Evolutionary conservation across 2,888 invertebrate species (phyloP).

Genomic region (Lysandra bellargus): DNA sequence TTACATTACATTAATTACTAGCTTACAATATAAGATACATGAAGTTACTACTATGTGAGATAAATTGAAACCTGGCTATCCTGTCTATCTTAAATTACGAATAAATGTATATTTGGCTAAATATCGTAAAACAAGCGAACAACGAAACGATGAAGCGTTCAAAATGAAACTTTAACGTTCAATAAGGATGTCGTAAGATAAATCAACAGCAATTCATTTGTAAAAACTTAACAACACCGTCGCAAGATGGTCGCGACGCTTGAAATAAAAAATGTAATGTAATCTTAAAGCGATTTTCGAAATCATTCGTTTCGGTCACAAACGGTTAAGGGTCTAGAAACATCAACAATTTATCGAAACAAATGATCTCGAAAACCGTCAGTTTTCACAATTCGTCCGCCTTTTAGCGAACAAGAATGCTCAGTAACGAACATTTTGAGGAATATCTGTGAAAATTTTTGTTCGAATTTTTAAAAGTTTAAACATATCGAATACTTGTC

Average conservation of each 20-base stretch:
- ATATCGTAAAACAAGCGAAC: constrained; percentile 63
- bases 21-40: constrained; percentile 68
- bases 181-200: constrained; percentile 76
- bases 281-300: constrained; percentile 53
- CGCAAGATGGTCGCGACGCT: background rate
- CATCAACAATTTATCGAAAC: constrained; percentile 23
- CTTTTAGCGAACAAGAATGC: constrained; percentile 7
- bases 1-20: constrained; percentile 79
- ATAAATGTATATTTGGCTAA: constrained; percentile 78
- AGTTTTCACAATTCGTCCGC: constrained; percentile 17
- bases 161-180: constrained; percentile 64
- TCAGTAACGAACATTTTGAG: constrained; percentile 19
- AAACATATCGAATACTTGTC: background rate
- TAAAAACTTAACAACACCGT: constrained; percentile 71
- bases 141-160: constrained; percentile 68
- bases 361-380: constrained; percentile 2
- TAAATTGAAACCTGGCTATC: constrained; percentile 80
- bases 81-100: constrained; percentile 76
- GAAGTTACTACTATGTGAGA: constrained; percentile 66
- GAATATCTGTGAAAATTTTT: constrained; percentile 2
- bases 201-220: constrained; percentile 74
- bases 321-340: constrained; percentile 21
- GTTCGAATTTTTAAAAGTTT: constrained; percentile 15
- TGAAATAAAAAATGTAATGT: constrained; percentile 77
- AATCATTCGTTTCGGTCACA: constrained; percentile 1